Percentiles rank a stretch among this genome's conserved stretches.
Conservation (phyloP, 2,113 vertebrate genomes). For the Bubo blakistoni region DNA sequence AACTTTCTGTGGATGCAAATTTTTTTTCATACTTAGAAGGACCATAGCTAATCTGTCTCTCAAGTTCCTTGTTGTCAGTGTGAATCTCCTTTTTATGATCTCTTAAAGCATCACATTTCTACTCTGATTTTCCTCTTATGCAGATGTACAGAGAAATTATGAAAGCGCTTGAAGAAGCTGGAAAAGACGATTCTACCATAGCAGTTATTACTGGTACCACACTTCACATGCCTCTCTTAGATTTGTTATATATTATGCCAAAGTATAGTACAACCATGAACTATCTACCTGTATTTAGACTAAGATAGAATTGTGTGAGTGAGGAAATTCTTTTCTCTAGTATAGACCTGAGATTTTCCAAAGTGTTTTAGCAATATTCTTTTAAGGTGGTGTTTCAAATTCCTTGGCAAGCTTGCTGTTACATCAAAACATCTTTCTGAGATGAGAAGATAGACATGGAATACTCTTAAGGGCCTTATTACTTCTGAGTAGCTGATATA, state of each 20-base stretch:
- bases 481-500: neutral
- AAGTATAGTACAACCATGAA: neutral
- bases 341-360: neutral
- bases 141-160: conserved; percentile 93
- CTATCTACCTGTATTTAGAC: neutral
- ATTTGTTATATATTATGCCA: neutral
- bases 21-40: neutral
- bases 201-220: conserved; percentile 87
- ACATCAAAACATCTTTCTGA: neutral
- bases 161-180: conserved; percentile 81
- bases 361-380: neutral
- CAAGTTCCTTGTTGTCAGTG: neutral
- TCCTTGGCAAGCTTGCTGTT: neutral
- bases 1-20: neutral
- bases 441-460: neutral
- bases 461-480: neutral
- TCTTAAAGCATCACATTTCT: neutral
- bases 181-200: conserved; percentile 80
- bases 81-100: neutral
- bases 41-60: neutral
- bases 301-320: neutral
- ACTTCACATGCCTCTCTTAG: neutral
- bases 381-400: neutral
- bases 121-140: neutral
- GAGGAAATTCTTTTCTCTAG: neutral